Percentiles rank a stretch among this genome's conserved stretches.
Conservation (phyloP, 2,888 invertebrate genomes). For the Philopedon plagiatum region DNA sequence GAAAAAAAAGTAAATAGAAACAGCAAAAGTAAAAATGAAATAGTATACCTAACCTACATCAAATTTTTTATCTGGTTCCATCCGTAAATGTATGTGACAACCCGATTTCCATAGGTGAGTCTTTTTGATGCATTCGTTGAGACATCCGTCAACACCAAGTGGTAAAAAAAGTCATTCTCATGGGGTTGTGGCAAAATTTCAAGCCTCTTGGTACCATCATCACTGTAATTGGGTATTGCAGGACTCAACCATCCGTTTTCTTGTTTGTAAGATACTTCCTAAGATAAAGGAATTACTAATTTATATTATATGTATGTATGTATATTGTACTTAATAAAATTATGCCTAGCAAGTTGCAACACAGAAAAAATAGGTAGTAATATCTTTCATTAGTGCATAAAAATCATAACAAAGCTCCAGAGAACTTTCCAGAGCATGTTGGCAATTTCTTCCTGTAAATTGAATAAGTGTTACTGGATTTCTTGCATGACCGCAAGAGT, state of each 20-base stretch:
- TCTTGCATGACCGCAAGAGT: no score
- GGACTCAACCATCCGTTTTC: constrained; percentile 81
- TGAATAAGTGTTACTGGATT: no score
- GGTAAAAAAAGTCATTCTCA: constrained; percentile 59
- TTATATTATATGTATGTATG: no score
- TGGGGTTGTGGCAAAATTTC: constrained; percentile 60
- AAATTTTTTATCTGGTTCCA: constrained; percentile 74
- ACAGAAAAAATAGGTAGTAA: no score
- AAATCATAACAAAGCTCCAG: no score
- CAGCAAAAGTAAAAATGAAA: background rate
- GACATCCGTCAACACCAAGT: constrained; percentile 61
- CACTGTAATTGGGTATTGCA: constrained; percentile 72
- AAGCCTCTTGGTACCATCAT: constrained; percentile 64
- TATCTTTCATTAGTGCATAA: no score
- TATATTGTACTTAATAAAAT: no score
- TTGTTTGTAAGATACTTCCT: constrained; percentile 71
- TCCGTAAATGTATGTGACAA: constrained; percentile 74
- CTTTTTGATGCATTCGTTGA: constrained; percentile 63
- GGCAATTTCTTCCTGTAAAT: no score
- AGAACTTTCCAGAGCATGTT: no score
- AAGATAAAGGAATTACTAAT: constrained; percentile 19
- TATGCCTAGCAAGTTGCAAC: no score
- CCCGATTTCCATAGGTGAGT: constrained; percentile 74
- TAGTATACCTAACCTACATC: constrained; percentile 68
- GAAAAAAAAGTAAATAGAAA: background rate